Evolutionary conservation across 2,888 invertebrate genomes (phyloP).

Genomic region (Coelogynopora nodosa): DNA sequence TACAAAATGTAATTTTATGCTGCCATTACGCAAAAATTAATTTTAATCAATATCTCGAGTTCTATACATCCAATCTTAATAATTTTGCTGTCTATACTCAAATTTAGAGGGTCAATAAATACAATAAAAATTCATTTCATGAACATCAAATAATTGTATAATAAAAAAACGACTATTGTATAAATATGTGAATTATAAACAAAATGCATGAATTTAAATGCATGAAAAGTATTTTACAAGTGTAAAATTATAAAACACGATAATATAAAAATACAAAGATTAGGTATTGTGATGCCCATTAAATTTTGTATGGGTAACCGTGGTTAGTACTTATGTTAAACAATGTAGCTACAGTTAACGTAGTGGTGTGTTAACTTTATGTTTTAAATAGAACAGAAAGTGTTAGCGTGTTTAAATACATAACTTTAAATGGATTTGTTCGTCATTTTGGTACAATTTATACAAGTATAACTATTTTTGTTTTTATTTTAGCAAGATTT

Average conservation of each 20-base stretch:
- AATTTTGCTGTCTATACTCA: background rate
- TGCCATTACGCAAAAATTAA: background rate
- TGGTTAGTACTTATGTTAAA: background rate
- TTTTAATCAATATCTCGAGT: background rate
- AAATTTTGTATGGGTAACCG: background rate
- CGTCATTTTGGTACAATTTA: background rate
- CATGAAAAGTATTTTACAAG: too few relatives aligned
- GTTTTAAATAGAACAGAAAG: background rate
- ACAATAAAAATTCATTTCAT: background rate
- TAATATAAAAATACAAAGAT: background rate
- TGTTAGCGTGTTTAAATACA: background rate
- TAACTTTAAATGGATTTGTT: background rate
- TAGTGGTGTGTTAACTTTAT: background rate
- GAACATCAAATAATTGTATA: background rate
- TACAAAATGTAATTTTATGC: background rate
- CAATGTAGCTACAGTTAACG: background rate
- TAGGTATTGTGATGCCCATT: background rate
- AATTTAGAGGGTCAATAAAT: background rate
- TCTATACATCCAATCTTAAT: background rate
- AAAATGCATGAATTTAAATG: too few relatives aligned
- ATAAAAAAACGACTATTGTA: background rate
- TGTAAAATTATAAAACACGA: background rate
- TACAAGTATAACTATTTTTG: background rate
- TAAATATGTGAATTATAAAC: background rate
- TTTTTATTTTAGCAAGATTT: too few relatives aligned